These are phyloP conservation scores for Mohoua ochrocephala DNA, from an alignment of 2,113 vertebrate genomes.

Conservation along the genomic window DNA sequence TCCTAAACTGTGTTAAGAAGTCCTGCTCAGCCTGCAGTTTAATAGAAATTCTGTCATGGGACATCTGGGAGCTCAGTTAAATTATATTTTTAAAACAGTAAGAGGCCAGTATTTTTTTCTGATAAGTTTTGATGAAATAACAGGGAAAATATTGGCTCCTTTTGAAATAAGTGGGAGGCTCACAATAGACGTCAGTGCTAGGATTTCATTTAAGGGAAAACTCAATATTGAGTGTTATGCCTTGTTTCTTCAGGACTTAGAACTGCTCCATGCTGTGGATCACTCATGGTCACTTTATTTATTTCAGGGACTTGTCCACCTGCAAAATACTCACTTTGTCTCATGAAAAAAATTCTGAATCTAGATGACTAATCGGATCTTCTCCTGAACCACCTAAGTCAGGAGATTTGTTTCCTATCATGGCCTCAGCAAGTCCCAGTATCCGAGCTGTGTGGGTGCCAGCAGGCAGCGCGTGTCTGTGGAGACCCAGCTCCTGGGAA, in stretches of 20 bases:
- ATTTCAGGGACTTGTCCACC: neutral
- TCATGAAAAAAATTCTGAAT: neutral
- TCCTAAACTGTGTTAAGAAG: neutral
- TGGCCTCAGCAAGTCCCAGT: neutral
- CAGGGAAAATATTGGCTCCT: neutral
- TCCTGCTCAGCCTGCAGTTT: neutral
- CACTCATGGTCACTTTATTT: neutral
- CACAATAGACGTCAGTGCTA: neutral
- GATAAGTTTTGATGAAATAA: neutral
- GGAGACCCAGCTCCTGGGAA: neutral
- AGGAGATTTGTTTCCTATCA: fast-evolving
- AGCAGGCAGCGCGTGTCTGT: fast-evolving
- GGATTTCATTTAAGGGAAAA: neutral
- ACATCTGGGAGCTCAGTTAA: neutral
- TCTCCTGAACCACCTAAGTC: neutral
- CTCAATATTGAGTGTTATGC: neutral
- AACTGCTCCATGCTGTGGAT: neutral
- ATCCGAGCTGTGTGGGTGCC: fast-evolving
- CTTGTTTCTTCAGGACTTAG: neutral
- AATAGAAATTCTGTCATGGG: neutral
- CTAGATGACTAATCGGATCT: neutral
- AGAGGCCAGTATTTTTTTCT: neutral
- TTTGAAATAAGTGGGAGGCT: neutral
- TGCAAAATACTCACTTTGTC: neutral
- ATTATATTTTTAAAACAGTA: neutral